Conservation (phyloP, 2,797 vertebrate genomes). For the Hemibagrus guttatus region DNA sequence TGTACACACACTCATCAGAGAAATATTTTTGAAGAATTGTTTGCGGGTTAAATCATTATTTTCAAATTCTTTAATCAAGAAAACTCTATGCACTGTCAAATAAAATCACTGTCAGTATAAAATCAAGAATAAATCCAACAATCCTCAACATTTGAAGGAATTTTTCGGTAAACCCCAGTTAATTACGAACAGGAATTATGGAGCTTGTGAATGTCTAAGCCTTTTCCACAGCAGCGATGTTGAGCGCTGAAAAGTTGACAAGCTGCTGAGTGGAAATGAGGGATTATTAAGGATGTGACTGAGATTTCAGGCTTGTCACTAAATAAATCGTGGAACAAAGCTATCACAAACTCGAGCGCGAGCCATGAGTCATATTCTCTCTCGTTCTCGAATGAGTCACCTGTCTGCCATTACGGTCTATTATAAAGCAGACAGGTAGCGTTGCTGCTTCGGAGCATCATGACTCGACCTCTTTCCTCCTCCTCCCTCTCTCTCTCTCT, state of each 20-base stretch:
- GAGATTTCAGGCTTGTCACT: constrained; percentile 19
- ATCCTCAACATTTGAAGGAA: not conserved
- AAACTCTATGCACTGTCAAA: not conserved
- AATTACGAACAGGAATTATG: not conserved
- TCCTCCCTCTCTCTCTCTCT: not conserved
- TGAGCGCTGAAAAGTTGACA: too few species aligned
- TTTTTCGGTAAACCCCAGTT: too few species aligned
- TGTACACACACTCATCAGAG: not conserved
- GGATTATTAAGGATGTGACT: constrained; percentile 9
- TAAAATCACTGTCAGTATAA: not conserved
- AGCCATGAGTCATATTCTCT: constrained; percentile 41
- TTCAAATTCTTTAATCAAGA: not conserved
- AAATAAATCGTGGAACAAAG: constrained; percentile 3
- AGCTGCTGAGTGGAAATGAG: not conserved
- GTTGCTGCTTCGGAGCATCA: constrained; percentile 4
- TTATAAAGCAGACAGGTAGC: constrained; percentile 35
- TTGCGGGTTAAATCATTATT: not conserved
- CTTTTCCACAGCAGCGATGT: not conserved
- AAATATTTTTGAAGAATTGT: not conserved
- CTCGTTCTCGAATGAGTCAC: constrained; percentile 42
- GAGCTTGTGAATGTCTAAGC: not conserved
- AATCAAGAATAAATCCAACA: not conserved
- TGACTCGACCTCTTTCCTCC: constrained; percentile 6
- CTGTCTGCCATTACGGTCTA: constrained; percentile 47
- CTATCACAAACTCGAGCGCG: not conserved